Conservation (phyloP, 2,888 invertebrate genomes). For the Temnothorax unifasciatus region DNA sequence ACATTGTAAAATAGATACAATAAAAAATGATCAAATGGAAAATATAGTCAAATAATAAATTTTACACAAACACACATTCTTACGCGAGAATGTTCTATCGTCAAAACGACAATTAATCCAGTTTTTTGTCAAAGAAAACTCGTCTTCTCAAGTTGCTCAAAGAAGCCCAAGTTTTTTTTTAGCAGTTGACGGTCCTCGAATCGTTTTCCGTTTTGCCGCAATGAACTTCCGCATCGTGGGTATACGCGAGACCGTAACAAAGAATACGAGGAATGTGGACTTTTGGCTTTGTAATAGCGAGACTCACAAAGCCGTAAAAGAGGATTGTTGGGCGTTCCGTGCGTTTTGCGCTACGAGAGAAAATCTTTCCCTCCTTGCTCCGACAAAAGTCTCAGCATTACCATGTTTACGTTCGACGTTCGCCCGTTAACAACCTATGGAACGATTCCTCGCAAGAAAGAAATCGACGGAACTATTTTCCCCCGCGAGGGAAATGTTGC, state of each 20-base stretch:
- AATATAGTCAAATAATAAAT: not conserved
- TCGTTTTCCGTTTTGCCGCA: conserved; percentile 4
- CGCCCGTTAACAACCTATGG: conserved; percentile 21
- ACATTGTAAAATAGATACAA: not conserved
- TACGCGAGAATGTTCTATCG: not conserved
- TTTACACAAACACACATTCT: not conserved
- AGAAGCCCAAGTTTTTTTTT: not conserved
- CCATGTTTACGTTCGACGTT: conserved; percentile 34
- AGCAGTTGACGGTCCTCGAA: not conserved
- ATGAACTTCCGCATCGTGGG: not conserved
- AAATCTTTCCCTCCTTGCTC: not conserved
- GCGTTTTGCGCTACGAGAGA: conserved; percentile 19
- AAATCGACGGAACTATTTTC: conserved; percentile 10
- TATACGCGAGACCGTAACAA: conserved; percentile 20
- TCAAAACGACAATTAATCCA: not conserved
- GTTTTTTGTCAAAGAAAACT: not conserved
- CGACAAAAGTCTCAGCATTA: conserved; percentile 13
- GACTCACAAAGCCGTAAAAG: conserved; percentile 45
- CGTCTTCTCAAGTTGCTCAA: not conserved
- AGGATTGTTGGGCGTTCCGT: conserved; percentile 25
- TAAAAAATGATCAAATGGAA: not conserved
- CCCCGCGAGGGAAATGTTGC: conserved; percentile 25
- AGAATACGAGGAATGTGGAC: conserved; percentile 23
- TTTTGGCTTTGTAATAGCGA: conserved; percentile 32
- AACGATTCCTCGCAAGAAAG: not conserved